phyloP scores from a whole-genome alignment of 2,797 vertebrate genomes.

The Acridotheres tristis region DNA sequence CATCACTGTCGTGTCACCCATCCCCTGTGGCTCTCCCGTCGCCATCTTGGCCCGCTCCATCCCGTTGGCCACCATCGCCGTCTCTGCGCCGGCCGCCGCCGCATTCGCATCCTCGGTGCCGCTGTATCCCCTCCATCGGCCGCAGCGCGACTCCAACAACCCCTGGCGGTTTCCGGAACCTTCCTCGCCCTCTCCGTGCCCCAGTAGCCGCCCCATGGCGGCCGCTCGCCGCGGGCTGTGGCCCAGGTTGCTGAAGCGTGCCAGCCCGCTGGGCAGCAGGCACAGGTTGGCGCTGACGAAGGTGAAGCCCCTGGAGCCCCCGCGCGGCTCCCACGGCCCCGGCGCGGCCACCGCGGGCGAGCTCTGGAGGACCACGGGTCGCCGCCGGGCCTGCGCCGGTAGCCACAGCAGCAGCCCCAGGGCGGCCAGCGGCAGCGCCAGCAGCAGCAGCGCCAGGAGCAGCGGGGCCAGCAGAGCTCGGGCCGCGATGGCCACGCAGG shows the following conservation, averaged over 20 bases:
- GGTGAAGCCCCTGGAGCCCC: not conserved
- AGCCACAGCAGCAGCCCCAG: not conserved
- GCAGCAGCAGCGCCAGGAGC: accelerated
- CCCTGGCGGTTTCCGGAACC: accelerated
- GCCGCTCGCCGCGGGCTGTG: accelerated
- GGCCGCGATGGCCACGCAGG: accelerated
- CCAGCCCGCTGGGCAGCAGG: not conserved
- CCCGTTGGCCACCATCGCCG: too few species aligned
- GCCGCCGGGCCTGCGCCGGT: not conserved
- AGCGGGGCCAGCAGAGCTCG: accelerated
- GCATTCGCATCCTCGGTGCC: not conserved
- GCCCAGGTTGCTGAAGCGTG: not conserved
- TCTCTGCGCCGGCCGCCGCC: too few species aligned
- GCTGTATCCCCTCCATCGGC: accelerated
- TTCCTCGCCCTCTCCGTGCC: accelerated
- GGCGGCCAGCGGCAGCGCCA: not conserved
- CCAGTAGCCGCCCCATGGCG: not conserved
- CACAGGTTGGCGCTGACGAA: not conserved
- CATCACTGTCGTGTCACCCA: too few species aligned
- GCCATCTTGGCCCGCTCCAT: too few species aligned
- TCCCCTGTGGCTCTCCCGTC: too few species aligned
- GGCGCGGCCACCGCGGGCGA: accelerated
- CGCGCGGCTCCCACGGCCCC: not conserved
- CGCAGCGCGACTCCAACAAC: accelerated
- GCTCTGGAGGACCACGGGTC: not conserved